Percentiles rank a stretch among this genome's conserved stretches.
Evolutionary conservation across 2,797 vertebrate species (phyloP).

Genomic region (Spondyliosoma cantharus): DNA sequence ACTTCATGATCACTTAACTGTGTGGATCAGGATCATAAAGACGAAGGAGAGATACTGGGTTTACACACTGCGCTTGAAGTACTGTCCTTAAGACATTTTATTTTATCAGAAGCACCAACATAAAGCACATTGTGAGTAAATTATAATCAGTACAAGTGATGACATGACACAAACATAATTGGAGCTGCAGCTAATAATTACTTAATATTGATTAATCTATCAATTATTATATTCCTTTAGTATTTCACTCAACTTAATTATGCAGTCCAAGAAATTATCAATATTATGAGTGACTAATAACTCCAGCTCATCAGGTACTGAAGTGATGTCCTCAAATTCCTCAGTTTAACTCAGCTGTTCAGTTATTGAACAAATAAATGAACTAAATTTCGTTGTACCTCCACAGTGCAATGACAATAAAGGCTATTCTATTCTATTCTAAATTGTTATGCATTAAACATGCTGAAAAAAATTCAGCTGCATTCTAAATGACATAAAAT

Average conservation of each 20-base stretch:
- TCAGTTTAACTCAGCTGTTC: not conserved
- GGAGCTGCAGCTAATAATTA: not conserved
- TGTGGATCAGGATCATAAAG: constrained; percentile 47
- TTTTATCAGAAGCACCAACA: constrained; percentile 18
- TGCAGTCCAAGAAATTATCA: not conserved
- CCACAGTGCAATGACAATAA: too few species aligned
- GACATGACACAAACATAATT: not conserved
- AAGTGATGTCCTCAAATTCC: not conserved
- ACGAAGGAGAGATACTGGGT: constrained; percentile 31
- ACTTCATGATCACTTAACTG: constrained; percentile 78
- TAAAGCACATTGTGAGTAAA: not conserved
- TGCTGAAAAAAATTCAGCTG: not conserved
- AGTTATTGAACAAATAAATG: not conserved
- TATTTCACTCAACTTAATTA: not conserved
- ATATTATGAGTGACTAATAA: not conserved
- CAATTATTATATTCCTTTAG: constrained; percentile 1
- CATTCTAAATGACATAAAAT: not conserved
- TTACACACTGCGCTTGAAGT: constrained; percentile 11
- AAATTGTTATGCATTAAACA: not conserved
- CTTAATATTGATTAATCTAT: constrained; percentile 8
- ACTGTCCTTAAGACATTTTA: constrained; percentile 33
- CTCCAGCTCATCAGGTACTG: not conserved
- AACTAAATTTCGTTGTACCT: too few species aligned
- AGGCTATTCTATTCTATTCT: too few species aligned
- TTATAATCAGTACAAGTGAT: constrained; percentile 6